Evolutionary conservation across 2,113 vertebrate species (phyloP).

Genomic region (Sylvilagus bachmani): DNA sequence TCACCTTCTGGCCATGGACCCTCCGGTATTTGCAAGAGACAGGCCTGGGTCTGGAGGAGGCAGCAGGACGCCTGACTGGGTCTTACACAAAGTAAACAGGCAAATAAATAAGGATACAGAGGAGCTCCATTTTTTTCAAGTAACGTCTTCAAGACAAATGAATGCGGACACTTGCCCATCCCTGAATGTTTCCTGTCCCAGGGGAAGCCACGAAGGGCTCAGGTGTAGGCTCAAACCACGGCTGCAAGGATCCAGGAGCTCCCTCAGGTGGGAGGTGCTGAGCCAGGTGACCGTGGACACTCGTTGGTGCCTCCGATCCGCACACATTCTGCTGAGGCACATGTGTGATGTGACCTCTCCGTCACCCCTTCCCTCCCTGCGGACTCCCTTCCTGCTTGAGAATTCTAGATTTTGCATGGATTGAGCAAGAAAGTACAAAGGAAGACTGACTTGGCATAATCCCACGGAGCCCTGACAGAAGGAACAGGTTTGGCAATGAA

Average conservation of each 20-base stretch:
- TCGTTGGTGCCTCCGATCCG: not conserved
- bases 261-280: not conserved
- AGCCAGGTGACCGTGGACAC: not conserved
- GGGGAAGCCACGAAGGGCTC: not conserved
- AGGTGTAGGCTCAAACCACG: not conserved
- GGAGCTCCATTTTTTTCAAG: not conserved
- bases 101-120: not conserved
- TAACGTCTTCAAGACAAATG: not conserved
- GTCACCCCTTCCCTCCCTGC: not conserved
- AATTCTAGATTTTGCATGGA: constrained; percentile 54
- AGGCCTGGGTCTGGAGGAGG: not conserved
- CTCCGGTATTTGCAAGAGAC: not conserved
- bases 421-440: constrained; percentile 78
- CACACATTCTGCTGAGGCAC: not conserved
- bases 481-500: constrained; percentile 77
- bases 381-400: not conserved
- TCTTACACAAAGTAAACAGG: not conserved
- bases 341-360: not conserved
- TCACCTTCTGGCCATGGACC: not conserved
- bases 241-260: not conserved
- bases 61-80: not conserved
- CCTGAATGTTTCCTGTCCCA: not conserved
- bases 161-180: not conserved
- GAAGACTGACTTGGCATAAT: constrained; percentile 76
- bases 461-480: constrained; percentile 52